These are phyloP conservation scores for Echinarachnius parma DNA, from an alignment of 53 echinoderm and acorn worm genomes.

Conservation along the genomic window DNA sequence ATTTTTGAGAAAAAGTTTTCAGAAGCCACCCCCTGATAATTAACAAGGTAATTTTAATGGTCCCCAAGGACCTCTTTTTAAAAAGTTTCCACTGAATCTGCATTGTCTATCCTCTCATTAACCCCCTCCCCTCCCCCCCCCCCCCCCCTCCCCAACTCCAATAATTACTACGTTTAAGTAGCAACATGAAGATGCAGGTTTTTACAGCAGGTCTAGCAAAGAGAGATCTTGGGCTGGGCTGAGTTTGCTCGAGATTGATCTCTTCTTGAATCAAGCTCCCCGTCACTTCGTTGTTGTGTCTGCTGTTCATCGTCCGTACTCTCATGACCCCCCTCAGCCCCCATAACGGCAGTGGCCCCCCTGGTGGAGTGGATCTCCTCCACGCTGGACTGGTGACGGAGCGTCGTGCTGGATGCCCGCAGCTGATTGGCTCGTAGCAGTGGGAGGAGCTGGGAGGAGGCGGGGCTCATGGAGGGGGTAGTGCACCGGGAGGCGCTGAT, in stretches of 20 bases:
- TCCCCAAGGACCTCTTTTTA: too few species aligned
- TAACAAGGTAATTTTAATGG: too few species aligned
- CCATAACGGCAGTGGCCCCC: not conserved
- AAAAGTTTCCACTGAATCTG: too few species aligned
- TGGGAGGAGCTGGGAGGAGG: conserved; percentile 76
- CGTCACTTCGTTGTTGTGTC: not conserved
- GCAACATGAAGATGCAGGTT: too few species aligned
- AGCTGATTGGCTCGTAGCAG: conserved; percentile 76
- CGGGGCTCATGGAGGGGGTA: conserved; percentile 98
- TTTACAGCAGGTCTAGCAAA: not conserved
- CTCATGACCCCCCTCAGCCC: conserved; percentile 55
- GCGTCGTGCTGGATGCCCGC: conserved; percentile 62
- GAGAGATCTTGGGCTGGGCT: not conserved
- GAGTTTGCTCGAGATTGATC: not conserved
- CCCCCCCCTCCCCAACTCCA: too few species aligned
- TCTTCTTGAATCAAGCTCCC: too few species aligned
- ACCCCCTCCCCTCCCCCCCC: conserved; percentile 7
- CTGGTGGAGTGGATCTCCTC: conserved; percentile 52
- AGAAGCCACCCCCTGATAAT: too few species aligned
- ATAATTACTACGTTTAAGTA: too few species aligned
- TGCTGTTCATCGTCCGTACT: too few species aligned
- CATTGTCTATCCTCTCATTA: too few species aligned
- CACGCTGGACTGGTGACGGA: conserved; percentile 60
- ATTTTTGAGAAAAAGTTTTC: too few species aligned
- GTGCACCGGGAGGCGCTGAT: conserved; percentile 93